Conservation (phyloP, 2,797 vertebrate genomes). For the Pipistrellus pygmaeus region DNA sequence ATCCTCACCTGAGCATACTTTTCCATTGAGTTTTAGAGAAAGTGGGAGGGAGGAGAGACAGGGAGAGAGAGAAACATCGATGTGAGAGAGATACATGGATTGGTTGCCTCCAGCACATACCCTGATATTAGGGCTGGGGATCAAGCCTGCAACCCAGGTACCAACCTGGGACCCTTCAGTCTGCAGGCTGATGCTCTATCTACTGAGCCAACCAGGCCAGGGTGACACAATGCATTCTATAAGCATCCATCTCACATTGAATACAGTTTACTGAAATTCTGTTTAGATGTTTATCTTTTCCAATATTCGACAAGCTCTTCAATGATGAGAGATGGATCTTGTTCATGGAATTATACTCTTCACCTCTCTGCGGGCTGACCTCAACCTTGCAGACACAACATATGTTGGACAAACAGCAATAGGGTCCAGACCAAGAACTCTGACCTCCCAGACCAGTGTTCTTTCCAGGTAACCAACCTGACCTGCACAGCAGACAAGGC, state of each 20-base stretch:
- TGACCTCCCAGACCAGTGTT: not conserved
- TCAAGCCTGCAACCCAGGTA: too few relatives aligned
- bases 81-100: too few relatives aligned
- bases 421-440: not conserved
- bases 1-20: too few relatives aligned
- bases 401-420: not conserved
- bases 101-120: too few relatives aligned
- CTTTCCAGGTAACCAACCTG: not conserved
- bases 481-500: too few relatives aligned
- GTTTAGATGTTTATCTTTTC: not conserved
- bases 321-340: not conserved
- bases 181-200: too few relatives aligned
- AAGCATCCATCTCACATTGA: not conserved
- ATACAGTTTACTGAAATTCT: not conserved
- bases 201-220: too few relatives aligned
- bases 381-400: rapidly evolving
- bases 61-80: too few relatives aligned
- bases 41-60: too few relatives aligned
- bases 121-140: too few relatives aligned
- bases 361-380: not conserved
- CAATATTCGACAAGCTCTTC: not conserved
- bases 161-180: too few relatives aligned
- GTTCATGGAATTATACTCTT: not conserved
- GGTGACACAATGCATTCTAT: not conserved
- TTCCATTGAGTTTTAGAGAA: too few relatives aligned